Evolutionary conservation across 2,797 vertebrate species (phyloP).

Genomic region (Gallinago solitaria): DNA sequence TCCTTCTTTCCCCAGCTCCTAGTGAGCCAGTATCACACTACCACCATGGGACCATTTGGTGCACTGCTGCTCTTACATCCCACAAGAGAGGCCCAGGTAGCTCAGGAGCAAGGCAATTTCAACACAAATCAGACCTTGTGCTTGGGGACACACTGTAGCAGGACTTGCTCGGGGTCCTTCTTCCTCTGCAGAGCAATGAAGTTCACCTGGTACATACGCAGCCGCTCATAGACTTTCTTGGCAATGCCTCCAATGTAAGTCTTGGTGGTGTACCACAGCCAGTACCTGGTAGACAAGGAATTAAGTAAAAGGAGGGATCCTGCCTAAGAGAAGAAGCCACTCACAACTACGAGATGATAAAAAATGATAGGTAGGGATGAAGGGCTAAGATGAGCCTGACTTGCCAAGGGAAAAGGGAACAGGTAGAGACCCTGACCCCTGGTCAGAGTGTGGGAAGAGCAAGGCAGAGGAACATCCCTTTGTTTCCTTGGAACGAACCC

Average conservation of each 20-base stretch:
- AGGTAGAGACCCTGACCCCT: not conserved
- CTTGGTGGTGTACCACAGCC: conserved; percentile 96
- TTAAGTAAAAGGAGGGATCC: not conserved
- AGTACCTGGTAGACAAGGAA: conserved; percentile 85
- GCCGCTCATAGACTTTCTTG: conserved; percentile 87
- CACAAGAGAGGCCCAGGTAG: not conserved
- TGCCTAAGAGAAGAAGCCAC: not conserved
- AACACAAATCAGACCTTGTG: conserved; percentile 81
- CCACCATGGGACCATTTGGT: not conserved
- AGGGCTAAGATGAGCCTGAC: not conserved
- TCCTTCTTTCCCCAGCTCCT: not conserved
- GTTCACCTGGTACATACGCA: conserved; percentile 92
- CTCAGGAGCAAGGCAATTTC: not conserved
- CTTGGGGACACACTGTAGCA: conserved; percentile 92
- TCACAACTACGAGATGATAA: not conserved
- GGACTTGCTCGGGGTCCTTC: conserved; percentile 89
- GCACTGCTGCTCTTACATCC: not conserved
- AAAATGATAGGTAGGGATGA: not conserved
- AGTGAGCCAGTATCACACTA: not conserved
- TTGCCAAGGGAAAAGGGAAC: not conserved
- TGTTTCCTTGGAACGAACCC: not conserved
- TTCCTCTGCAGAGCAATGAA: conserved; percentile 93
- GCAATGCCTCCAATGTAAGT: conserved; percentile 86
- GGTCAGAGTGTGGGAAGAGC: not conserved
- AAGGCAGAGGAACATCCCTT: not conserved